These are phyloP conservation scores for Junco hyemalis DNA, from an alignment of 2,113 vertebrate species.

Conservation along the genomic window DNA sequence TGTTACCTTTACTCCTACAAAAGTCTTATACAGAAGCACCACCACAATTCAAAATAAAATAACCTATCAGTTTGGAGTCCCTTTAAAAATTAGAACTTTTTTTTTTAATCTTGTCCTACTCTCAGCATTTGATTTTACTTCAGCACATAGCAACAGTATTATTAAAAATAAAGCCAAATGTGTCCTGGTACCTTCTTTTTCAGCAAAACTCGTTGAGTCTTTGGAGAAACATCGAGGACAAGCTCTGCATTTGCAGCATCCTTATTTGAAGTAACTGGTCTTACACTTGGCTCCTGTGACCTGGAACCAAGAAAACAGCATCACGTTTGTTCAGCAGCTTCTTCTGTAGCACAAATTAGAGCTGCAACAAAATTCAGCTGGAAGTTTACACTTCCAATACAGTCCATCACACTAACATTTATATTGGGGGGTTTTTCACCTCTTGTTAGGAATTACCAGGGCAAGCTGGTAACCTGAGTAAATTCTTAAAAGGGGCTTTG, in stretches of 20 bases:
- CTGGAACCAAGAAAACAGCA: slow-evolving; percentile 41
- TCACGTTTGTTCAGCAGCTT: neutral
- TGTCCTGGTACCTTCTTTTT: slow-evolving; percentile 89
- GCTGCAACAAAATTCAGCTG: neutral
- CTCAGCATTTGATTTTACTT: neutral
- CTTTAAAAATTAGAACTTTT: neutral
- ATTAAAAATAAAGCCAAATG: neutral
- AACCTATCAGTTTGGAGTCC: neutral
- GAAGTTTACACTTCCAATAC: neutral
- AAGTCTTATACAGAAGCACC: neutral
- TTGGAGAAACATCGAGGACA: slow-evolving; percentile 91
- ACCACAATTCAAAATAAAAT: neutral
- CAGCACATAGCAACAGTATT: neutral
- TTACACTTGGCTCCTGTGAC: slow-evolving; percentile 72
- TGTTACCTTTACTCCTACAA: neutral
- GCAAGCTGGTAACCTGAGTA: neutral
- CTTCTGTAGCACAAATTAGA: neutral
- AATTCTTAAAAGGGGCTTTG: neutral
- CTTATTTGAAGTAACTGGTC: slow-evolving; percentile 80
- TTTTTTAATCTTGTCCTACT: neutral
- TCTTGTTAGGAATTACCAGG: neutral
- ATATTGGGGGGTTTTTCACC: rapidly evolving
- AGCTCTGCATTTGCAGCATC: slow-evolving; percentile 83
- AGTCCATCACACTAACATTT: neutral
- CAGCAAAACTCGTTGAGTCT: slow-evolving; percentile 93